Percentiles rank a stretch among this genome's conserved stretches.
Evolutionary conservation across 1,140 invertebrate genomes (phyloP).

Genomic region (Lucilia cuprina): DNA sequence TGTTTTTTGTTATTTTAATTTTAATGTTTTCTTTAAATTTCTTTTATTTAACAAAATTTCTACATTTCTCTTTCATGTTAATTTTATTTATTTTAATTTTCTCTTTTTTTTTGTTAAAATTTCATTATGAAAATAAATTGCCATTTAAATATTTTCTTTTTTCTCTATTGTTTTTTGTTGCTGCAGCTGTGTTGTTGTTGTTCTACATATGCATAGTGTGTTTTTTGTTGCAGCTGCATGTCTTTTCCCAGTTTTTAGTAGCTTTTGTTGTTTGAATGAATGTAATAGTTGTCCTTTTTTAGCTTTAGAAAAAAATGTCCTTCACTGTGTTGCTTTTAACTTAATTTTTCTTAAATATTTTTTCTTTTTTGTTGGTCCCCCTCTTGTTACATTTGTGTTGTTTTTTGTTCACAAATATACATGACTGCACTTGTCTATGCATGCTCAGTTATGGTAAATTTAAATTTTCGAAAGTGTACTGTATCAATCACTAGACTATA

Average conservation of each 20-base stretch:
- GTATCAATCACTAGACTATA: too few species aligned
- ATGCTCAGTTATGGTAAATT: not conserved
- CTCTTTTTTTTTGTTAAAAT: not conserved
- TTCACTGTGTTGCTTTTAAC: not conserved
- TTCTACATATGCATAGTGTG: too few species aligned
- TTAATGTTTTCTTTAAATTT: not conserved
- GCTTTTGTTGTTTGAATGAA: too few species aligned
- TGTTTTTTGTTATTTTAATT: not conserved
- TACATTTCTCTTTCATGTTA: not conserved
- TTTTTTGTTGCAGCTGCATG: not conserved
- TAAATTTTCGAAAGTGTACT: too few species aligned
- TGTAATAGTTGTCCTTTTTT: not conserved
- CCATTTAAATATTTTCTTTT: constrained; percentile 23
- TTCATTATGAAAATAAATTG: constrained; percentile 23
- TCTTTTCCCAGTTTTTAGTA: too few species aligned
- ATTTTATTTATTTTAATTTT: not conserved
- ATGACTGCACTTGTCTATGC: not conserved
- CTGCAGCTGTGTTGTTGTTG: not conserved
- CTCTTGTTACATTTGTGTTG: not conserved
- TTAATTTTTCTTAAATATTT: not conserved
- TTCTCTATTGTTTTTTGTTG: not conserved
- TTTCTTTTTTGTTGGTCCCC: not conserved
- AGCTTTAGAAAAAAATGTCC: not conserved
- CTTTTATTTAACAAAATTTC: not conserved
- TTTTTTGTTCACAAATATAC: not conserved